These are phyloP conservation scores for Atractosteus spatula DNA, from an alignment of 2,113 vertebrate species.

Conservation along the genomic window DNA sequence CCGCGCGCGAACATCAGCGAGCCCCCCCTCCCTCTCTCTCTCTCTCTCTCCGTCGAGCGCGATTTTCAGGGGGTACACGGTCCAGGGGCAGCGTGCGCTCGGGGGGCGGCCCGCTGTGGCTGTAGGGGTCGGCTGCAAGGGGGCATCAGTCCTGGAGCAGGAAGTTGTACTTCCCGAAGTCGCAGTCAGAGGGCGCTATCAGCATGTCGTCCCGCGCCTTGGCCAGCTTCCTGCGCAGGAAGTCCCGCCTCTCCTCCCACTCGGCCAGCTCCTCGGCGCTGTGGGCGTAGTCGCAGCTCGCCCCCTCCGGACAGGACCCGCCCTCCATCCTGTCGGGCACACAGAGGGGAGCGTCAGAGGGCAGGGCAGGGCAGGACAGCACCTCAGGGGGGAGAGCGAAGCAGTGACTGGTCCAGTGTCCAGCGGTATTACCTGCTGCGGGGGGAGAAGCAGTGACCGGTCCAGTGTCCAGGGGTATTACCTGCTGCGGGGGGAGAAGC, in stretches of 20 bases:
- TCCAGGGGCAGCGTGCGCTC: no score
- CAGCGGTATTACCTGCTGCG: no score
- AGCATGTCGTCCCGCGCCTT: conserved; percentile 89
- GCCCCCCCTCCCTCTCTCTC: no score
- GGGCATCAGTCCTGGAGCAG: conserved; percentile 68
- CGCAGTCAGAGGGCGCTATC: conserved; percentile 77
- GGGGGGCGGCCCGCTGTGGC: not conserved
- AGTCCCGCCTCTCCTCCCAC: conserved; percentile 82
- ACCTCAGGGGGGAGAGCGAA: no score
- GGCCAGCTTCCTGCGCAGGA: conserved; percentile 82
- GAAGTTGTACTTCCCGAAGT: conserved; percentile 97
- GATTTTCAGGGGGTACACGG: no score
- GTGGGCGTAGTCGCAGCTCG: conserved; percentile 86
- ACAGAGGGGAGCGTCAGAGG: conserved; percentile 7
- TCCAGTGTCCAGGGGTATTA: no score
- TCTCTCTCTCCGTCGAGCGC: no score
- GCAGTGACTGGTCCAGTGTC: no score
- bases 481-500: no score
- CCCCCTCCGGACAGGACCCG: conserved; percentile 73
- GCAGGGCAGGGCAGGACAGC: not conserved
- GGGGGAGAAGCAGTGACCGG: no score
- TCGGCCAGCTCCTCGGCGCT: conserved; percentile 84
- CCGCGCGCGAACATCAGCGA: not conserved
- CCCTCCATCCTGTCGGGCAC: conserved; percentile 45
- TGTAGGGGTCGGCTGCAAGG: not conserved